Percentiles rank a stretch among this genome's conserved stretches.
These are phyloP conservation scores for Anguilla megastoma DNA, from an alignment of 2,797 vertebrate genomes.

Conservation along the genomic window DNA sequence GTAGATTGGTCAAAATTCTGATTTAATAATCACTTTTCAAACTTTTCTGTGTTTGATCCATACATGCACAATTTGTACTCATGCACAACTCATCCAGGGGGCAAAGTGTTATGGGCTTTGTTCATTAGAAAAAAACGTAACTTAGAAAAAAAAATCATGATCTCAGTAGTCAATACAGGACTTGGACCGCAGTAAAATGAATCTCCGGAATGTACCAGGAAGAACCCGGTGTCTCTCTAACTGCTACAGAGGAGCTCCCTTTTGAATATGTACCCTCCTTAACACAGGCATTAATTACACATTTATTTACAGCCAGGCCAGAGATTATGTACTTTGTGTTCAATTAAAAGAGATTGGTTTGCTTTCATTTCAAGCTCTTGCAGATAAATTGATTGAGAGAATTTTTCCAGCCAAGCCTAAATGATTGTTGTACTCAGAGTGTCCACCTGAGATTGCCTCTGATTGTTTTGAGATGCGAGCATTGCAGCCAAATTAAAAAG, in stretches of 20 bases:
- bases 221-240: conserved; percentile 16
- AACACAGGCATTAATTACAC: not conserved
- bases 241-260: conserved; percentile 14
- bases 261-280: not conserved
- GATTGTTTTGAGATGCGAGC: not conserved
- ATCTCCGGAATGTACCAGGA: not conserved
- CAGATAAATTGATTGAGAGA: not conserved
- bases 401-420: not conserved
- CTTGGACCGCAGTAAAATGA: not conserved
- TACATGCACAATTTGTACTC: not conserved
- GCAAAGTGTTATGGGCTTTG: not conserved
- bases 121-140: not conserved
- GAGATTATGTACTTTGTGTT: not conserved
- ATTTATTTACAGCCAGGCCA: not conserved
- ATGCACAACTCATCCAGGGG: not conserved
- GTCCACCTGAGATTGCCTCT: not conserved
- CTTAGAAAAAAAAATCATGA: not conserved
- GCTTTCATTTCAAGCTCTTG: not conserved
- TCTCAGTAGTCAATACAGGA: not conserved
- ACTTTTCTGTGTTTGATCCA: not conserved
- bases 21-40: not conserved
- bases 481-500: not conserved
- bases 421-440: not conserved
- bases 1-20: not conserved
- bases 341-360: not conserved